Conservation (phyloP, 1,140 invertebrate genomes). For the Diprion similis region DNA sequence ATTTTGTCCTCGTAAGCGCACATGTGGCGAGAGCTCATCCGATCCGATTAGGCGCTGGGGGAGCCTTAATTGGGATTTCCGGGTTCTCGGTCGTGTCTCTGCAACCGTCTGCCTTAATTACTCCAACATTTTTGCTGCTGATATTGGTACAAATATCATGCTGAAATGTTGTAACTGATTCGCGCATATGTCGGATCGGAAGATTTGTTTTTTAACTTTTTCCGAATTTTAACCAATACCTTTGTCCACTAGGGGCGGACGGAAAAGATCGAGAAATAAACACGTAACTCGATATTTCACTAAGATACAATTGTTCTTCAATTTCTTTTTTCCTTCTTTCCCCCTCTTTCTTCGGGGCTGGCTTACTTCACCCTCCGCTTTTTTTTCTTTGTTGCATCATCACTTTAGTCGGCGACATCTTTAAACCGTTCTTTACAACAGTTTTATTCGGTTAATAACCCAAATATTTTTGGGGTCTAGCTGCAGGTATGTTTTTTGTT, state of each 20-base stretch:
- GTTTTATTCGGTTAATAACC: no score
- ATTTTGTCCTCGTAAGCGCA: not conserved
- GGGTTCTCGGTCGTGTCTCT: not conserved
- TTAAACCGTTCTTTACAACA: no score
- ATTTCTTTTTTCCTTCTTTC: no score
- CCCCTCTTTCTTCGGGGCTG: not conserved
- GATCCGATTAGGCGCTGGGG: slow-evolving; percentile 9
- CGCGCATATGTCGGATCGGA: no score
- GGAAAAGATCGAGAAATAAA: not conserved
- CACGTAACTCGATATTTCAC: not conserved
- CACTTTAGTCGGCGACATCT: not conserved
- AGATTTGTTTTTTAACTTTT: no score
- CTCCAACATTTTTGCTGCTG: not conserved
- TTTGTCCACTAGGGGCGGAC: not conserved
- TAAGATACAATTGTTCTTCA: not conserved
- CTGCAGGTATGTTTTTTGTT: no score
- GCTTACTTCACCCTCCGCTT: not conserved
- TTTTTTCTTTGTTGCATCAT: not conserved
- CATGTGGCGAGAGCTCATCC: not conserved
- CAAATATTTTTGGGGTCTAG: no score
- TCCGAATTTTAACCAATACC: no score
- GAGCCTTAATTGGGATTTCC: slow-evolving; percentile 16
- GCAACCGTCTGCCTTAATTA: slow-evolving; percentile 1
- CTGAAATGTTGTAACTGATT: no score
- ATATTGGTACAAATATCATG: not conserved